Evolutionary conservation across 2,797 vertebrate species (phyloP).

Genomic region (Tamandua tetradactyla): DNA sequence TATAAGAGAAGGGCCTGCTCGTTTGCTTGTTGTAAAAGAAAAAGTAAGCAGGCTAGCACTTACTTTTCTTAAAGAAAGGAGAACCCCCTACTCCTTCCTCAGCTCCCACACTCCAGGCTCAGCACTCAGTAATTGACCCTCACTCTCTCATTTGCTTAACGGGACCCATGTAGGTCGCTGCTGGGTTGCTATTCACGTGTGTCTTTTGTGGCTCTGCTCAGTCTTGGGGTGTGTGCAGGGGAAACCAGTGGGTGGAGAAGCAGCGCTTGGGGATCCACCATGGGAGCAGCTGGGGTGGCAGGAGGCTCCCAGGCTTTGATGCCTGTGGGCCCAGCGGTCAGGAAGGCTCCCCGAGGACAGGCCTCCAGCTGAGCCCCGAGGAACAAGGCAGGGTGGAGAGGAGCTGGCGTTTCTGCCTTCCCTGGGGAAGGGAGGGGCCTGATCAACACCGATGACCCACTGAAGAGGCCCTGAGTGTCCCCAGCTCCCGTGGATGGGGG

Average conservation of each 20-base stretch:
- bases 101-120: fast-evolving
- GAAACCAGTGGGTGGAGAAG: no score
- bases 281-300: no score
- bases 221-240: no score
- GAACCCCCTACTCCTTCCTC: background rate
- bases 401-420: fast-evolving
- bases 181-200: no score
- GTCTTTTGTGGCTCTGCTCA: no score
- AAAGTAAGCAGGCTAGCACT: background rate
- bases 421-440: background rate
- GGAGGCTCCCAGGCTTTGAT: no score
- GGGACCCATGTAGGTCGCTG: no score
- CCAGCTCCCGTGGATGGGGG: no score
- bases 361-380: no score
- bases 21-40: background rate
- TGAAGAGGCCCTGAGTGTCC: background rate
- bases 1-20: background rate
- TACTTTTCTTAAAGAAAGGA: no score
- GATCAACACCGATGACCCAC: background rate
- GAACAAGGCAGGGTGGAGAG: background rate
- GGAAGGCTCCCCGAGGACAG: background rate
- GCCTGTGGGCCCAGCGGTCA: background rate
- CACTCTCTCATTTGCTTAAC: no score
- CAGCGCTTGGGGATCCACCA: no score
- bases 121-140: fast-evolving